These are phyloP conservation scores for Pitangus sulphuratus DNA, from an alignment of 2,797 vertebrate genomes.

Conservation along the genomic window DNA sequence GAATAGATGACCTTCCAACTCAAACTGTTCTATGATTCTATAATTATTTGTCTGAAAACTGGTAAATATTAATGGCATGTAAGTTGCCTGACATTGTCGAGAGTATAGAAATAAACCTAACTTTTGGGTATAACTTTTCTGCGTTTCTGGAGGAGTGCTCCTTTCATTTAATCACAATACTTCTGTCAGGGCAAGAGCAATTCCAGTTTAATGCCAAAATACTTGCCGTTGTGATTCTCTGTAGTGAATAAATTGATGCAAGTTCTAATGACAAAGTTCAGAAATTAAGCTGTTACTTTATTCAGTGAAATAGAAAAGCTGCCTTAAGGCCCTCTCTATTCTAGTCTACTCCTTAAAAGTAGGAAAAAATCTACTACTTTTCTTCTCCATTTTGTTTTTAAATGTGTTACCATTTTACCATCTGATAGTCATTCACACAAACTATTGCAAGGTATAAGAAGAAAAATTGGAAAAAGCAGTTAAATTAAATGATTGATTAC, in stretches of 20 bases:
- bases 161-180: background rate
- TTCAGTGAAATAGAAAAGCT: background rate
- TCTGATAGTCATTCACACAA: background rate
- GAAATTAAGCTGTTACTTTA: background rate
- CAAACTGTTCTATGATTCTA: background rate
- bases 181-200: background rate
- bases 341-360: background rate
- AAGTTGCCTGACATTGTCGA: background rate
- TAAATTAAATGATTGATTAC: background rate
- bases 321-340: background rate
- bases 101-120: background rate
- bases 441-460: background rate
- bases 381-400: background rate
- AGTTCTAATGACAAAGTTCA: background rate
- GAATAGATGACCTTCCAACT: background rate
- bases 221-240: background rate
- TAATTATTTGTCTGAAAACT: background rate
- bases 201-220: background rate
- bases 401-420: background rate
- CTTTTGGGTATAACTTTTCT: background rate
- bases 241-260: background rate
- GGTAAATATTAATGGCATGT: background rate
- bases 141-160: background rate
- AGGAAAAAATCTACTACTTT: background rate
- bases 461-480: background rate